Conservation (phyloP, 2,113 vertebrate genomes). For the Lethenteron reissneri region DNA sequence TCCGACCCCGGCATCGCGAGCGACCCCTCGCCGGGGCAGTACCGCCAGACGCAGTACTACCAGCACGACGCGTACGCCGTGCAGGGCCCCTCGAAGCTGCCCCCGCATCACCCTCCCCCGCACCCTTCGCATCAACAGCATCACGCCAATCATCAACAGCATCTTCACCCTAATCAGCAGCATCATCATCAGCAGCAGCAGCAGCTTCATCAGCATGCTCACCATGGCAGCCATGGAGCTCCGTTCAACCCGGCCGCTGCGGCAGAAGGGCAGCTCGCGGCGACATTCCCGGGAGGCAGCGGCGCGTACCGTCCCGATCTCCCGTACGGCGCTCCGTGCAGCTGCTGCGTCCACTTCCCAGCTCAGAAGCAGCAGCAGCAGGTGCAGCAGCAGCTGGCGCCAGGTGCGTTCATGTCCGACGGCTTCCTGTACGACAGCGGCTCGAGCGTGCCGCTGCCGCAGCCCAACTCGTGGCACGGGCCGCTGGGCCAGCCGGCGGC, state of each 20-base stretch:
- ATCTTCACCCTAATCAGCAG: background rate
- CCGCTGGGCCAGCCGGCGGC: background rate
- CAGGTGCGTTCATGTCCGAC: background rate
- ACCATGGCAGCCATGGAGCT: background rate
- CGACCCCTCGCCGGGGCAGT: too few species aligned
- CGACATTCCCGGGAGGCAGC: background rate
- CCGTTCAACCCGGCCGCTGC: background rate
- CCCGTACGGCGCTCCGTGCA: background rate
- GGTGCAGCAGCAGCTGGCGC: background rate
- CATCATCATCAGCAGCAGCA: background rate
- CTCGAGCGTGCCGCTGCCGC: background rate
- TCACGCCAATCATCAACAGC: too few species aligned
- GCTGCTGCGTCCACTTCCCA: background rate
- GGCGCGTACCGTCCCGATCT: background rate
- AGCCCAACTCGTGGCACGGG: background rate
- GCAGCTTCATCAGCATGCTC: background rate
- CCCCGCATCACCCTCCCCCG: too few species aligned
- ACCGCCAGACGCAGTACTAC: too few species aligned
- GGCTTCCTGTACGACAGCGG: background rate
- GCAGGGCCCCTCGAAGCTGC: too few species aligned
- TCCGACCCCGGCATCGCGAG: too few species aligned
- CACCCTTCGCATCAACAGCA: too few species aligned
- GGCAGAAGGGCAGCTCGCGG: background rate
- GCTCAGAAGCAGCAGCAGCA: slow-evolving; percentile 4
- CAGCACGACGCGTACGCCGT: too few species aligned